Evolutionary conservation across 2,113 vertebrate species (phyloP).

Genomic region (Xenus cinereus): DNA sequence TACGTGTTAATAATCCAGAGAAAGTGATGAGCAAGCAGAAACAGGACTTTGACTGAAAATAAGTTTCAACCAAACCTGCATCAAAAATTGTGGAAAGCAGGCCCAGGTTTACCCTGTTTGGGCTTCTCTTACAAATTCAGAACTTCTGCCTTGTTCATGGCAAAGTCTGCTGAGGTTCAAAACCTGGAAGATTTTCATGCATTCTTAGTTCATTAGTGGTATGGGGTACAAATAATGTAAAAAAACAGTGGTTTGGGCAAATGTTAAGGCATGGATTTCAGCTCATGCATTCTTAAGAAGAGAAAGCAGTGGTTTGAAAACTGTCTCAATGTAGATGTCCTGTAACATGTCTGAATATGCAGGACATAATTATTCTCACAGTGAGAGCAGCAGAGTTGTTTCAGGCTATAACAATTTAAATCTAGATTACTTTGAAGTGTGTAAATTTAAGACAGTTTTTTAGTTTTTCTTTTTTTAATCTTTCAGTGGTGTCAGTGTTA

Average conservation of each 20-base stretch:
- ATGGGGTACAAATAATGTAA: background rate
- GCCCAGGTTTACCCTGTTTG: background rate
- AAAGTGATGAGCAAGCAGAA: background rate
- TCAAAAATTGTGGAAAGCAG: background rate
- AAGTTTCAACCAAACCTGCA: background rate
- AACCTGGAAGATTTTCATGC: background rate
- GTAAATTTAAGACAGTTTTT: background rate
- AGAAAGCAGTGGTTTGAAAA: background rate
- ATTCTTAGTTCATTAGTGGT: background rate
- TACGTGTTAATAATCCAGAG: background rate
- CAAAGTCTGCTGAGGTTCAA: background rate
- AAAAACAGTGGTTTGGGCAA: background rate
- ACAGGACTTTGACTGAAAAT: background rate
- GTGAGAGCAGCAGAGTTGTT: background rate
- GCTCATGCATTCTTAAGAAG: background rate
- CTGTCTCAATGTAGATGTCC: background rate
- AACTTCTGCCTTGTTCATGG: background rate
- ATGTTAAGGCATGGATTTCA: background rate
- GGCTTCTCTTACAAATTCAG: background rate
- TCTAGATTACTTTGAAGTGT: background rate
- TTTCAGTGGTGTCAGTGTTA: background rate
- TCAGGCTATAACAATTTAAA: constrained; percentile 12
- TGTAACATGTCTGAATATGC: constrained; percentile 12
- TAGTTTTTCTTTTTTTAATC: background rate
- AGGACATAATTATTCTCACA: constrained; percentile 9